These are phyloP conservation scores for Lycophotia porphyrea DNA, from an alignment of 2,888 invertebrate species.

Conservation along the genomic window DNA sequence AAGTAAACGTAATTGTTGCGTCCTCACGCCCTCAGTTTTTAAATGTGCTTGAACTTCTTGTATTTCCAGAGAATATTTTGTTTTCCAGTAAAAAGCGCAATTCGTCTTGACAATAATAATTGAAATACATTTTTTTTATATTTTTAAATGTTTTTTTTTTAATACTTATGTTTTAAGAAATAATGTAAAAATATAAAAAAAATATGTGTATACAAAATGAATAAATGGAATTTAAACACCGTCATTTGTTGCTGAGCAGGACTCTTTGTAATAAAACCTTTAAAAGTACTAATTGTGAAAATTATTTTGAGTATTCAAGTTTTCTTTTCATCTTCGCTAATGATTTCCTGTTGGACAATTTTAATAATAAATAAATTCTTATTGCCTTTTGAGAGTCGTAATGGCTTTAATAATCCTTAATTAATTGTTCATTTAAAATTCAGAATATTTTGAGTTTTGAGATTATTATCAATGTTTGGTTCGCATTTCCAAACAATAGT, in stretches of 20 bases:
- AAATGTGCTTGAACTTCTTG: background rate
- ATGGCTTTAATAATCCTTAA: background rate
- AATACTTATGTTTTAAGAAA: too few species aligned
- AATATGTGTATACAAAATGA: too few species aligned
- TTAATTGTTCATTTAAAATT: background rate
- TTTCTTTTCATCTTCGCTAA: constrained; percentile 32
- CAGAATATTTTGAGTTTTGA: background rate
- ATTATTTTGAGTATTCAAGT: background rate
- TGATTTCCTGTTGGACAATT: constrained; percentile 1
- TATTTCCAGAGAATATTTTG: background rate
- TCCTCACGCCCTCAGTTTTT: background rate
- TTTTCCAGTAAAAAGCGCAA: background rate
- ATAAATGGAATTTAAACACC: constrained; percentile 25
- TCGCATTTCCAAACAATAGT: background rate
- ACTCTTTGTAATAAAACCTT: constrained; percentile 24
- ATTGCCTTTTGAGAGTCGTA: background rate
- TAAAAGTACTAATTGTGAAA: background rate
- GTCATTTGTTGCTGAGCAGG: background rate
- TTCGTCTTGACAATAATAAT: too few species aligned
- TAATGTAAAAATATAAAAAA: too few species aligned
- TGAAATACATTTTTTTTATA: too few species aligned
- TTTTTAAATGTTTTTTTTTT: too few species aligned
- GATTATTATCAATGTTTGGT: background rate
- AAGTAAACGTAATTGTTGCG: background rate
- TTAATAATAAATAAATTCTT: constrained; percentile 1